Conservation (phyloP, 2,797 vertebrate genomes). For the Sebastes variabilis region DNA sequence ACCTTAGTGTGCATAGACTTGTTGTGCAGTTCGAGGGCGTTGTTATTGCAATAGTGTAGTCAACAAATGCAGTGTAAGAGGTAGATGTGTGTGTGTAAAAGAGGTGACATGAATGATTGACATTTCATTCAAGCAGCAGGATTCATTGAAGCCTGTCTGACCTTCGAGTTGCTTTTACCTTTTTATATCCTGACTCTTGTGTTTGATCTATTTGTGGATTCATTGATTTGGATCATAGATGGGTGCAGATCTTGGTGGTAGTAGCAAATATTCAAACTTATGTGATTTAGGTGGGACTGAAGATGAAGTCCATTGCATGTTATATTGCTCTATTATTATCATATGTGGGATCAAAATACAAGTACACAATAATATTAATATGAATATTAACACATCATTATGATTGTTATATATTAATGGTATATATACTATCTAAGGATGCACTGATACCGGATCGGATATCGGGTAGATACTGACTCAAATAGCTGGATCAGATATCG, state of each 20-base stretch:
- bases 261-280: no score
- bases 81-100: neutral
- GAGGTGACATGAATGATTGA: constrained; percentile 25
- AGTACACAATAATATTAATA: no score
- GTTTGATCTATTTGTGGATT: neutral
- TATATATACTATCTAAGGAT: no score
- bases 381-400: no score
- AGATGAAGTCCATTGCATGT: no score
- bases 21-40: constrained; percentile 35
- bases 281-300: no score
- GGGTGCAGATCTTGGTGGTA: no score
- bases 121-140: constrained; percentile 13
- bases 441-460: accelerated
- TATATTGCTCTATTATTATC: no score
- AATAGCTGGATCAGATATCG: no score
- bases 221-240: neutral
- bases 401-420: no score
- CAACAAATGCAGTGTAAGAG: neutral
- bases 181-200: constrained; percentile 12
- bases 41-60: constrained; percentile 10
- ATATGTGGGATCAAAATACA: no score
- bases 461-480: accelerated
- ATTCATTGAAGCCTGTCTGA: neutral
- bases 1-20: constrained; percentile 41
- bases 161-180: constrained; percentile 20